A percentile compares a stretch with the other conserved stretches of the same genome.
These are phyloP conservation scores for Phycodurus eques DNA, from an alignment of 2,113 vertebrate genomes.

Conservation along the genomic window DNA sequence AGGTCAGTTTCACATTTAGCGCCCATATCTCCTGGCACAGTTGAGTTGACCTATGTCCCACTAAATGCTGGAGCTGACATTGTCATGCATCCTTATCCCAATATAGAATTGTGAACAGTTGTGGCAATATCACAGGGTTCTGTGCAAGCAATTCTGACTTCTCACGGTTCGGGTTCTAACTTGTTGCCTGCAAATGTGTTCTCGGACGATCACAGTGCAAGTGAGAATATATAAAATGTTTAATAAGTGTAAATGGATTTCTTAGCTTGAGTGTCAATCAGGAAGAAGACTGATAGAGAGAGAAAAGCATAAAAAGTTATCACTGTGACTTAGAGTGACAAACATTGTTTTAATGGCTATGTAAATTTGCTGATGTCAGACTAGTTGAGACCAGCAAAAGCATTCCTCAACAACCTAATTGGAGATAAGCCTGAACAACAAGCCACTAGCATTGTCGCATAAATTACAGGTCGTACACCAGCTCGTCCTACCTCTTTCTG, in stretches of 20 bases:
- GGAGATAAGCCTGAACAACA: conserved; percentile 76
- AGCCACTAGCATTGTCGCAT: conserved; percentile 57
- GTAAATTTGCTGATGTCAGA: conserved; percentile 65
- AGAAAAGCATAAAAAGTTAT: conserved; percentile 11
- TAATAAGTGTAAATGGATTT: not conserved
- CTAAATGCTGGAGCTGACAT: too few relatives aligned
- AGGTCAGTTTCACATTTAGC: too few relatives aligned
- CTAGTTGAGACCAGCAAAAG: conserved; percentile 61
- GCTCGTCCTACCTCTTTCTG: conserved; percentile 18
- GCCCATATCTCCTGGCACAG: too few relatives aligned
- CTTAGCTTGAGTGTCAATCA: conserved; percentile 17
- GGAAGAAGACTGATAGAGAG: conserved; percentile 15
- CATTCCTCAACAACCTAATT: conserved; percentile 73
- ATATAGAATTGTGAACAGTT: too few relatives aligned
- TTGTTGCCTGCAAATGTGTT: not conserved
- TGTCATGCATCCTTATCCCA: too few relatives aligned
- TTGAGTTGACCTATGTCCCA: too few relatives aligned
- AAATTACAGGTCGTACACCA: conserved; percentile 60
- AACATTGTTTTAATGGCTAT: conserved; percentile 65
- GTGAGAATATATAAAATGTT: not conserved
- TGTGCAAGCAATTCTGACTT: not conserved
- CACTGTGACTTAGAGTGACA: not conserved
- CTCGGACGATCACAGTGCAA: not conserved
- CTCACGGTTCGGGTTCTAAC: not conserved
- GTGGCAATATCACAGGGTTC: too few relatives aligned